A percentile compares a stretch with the other conserved stretches of the same genome.
Evolutionary conservation across 2,797 vertebrate genomes (phyloP).

Genomic region (Falco concolor): DNA sequence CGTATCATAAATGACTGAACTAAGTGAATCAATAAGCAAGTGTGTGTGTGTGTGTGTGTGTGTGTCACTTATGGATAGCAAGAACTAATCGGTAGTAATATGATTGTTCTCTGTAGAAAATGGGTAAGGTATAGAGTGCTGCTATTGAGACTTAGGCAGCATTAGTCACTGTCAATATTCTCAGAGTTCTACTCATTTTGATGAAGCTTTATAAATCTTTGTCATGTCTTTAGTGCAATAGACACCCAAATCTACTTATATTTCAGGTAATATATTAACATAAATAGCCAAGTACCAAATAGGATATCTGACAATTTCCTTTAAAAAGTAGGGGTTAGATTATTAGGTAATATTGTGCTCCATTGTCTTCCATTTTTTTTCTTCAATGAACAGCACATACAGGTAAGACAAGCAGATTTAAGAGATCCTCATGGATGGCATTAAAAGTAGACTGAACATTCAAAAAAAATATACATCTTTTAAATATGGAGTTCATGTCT

Average conservation of each 20-base stretch:
- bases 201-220: constrained; percentile 70
- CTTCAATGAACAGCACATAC: background rate
- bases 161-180: constrained; percentile 67
- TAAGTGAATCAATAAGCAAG: constrained; percentile 56
- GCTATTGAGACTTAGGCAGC: constrained; percentile 29
- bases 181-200: constrained; percentile 49
- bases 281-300: constrained; percentile 62
- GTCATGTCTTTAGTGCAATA: constrained; percentile 60
- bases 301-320: constrained; percentile 46
- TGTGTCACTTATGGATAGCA: constrained; percentile 29
- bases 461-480: background rate
- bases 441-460: background rate
- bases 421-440: background rate
- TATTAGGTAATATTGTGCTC: background rate
- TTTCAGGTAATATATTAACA: constrained; percentile 58
- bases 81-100: constrained; percentile 44
- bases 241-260: constrained; percentile 58
- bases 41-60: no score
- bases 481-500: background rate
- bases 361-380: background rate
- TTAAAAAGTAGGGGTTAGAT: background rate
- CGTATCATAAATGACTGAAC: constrained; percentile 39
- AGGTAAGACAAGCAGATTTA: background rate
- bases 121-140: constrained; percentile 57
- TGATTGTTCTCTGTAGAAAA: constrained; percentile 51